Evolutionary conservation across 2,888 invertebrate genomes (phyloP).

Genomic region (Alloplasta piceator): DNA sequence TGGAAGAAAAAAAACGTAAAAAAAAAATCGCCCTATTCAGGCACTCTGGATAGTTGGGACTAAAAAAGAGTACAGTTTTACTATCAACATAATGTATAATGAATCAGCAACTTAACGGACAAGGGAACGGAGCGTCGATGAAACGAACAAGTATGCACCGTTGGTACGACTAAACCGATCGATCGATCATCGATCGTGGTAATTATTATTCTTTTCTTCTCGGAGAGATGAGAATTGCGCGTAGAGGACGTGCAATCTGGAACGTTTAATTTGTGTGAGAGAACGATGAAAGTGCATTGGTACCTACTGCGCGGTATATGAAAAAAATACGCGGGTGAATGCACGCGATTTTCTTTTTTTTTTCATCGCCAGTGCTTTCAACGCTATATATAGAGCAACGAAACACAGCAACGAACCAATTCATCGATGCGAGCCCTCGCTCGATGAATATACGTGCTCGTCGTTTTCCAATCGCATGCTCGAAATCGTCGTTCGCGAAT

Average conservation of each 20-base stretch:
- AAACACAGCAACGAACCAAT: conserved; percentile 39
- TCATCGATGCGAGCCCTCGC: conserved; percentile 35
- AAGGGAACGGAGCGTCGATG: no score
- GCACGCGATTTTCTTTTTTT: conserved; percentile 13
- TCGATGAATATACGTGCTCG: conserved; percentile 19
- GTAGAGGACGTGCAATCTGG: conserved; percentile 4
- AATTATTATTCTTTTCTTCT: background rate
- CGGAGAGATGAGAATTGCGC: background rate
- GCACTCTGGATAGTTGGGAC: no score
- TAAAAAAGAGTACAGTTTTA: no score
- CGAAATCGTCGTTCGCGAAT: conserved; percentile 50
- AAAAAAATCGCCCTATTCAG: no score
- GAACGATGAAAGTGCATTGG: conserved; percentile 31
- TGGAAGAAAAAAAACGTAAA: no score
- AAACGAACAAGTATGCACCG: no score
- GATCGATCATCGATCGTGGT: no score
- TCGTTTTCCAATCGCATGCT: conserved; percentile 50
- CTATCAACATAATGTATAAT: no score
- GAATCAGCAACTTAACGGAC: no score
- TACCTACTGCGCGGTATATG: background rate
- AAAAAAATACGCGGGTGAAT: conserved; percentile 9
- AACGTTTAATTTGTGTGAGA: conserved; percentile 14
- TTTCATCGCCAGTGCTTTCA: conserved; percentile 33
- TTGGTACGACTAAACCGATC: no score
- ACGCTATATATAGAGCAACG: conserved; percentile 47